phyloP scores from a whole-genome alignment of 2,113 vertebrate genomes.

The Tachysurus fulvidraco region DNA sequence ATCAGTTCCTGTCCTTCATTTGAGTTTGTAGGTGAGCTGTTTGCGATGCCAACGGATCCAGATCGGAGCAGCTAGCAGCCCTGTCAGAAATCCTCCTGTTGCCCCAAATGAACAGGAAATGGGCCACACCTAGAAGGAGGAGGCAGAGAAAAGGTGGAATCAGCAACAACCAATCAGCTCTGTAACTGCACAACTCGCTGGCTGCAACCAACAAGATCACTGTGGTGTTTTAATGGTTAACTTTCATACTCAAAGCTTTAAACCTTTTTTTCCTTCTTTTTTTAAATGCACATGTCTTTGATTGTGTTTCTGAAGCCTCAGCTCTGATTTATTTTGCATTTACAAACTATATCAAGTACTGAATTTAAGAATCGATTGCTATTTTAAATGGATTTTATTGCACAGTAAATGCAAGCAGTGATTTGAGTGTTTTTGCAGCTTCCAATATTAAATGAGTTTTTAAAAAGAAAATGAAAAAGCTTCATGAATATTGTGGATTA shows the following conservation, averaged over 20 bases:
- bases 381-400: slow-evolving; percentile 42
- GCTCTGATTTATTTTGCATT: slow-evolving; percentile 36
- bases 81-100: slow-evolving; percentile 84
- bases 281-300: slow-evolving; percentile 28
- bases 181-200: slow-evolving; percentile 45
- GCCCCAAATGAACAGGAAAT: slow-evolving; percentile 93
- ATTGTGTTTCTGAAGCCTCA: slow-evolving; percentile 29
- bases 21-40: slow-evolving; percentile 95
- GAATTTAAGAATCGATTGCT: slow-evolving; percentile 19
- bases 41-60: slow-evolving; percentile 97
- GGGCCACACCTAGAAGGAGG: slow-evolving; percentile 86
- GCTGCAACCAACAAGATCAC: slow-evolving; percentile 48
- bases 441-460: slow-evolving; percentile 34
- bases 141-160: slow-evolving; percentile 28
- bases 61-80: slow-evolving; percentile 84
- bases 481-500: slow-evolving; percentile 34
- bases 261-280: slow-evolving; percentile 26
- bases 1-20: slow-evolving; percentile 58
- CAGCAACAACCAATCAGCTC: slow-evolving; percentile 35
- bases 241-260: slow-evolving; percentile 48
- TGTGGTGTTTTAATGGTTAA: slow-evolving; percentile 53
- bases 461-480: slow-evolving; percentile 14
- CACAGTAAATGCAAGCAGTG: slow-evolving; percentile 46
- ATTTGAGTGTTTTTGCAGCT: slow-evolving; percentile 50
- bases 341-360: slow-evolving; percentile 27